These are phyloP conservation scores for Anser cygnoides DNA, from an alignment of 2,113 vertebrate species.

Conservation along the genomic window DNA sequence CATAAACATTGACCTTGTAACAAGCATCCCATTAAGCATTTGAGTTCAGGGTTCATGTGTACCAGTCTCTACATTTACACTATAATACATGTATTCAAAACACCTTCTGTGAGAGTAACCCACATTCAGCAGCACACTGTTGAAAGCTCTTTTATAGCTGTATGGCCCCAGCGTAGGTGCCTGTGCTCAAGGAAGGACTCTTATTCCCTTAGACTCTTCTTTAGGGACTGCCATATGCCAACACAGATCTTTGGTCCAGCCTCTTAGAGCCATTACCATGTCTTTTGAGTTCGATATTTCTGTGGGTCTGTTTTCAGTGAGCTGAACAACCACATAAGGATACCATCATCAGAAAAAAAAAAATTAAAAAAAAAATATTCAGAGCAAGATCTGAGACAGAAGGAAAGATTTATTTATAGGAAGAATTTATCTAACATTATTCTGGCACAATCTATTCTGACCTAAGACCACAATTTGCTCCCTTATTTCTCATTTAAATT, in stretches of 20 bases:
- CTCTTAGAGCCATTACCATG: neutral
- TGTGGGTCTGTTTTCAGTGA: neutral
- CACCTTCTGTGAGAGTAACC: accelerated
- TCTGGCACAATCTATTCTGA: neutral
- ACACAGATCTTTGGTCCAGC: accelerated
- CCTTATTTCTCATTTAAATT: neutral
- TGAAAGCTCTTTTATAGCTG: neutral
- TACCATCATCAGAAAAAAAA: neutral
- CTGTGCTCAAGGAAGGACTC: neutral
- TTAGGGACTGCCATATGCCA: accelerated
- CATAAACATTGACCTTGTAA: neutral
- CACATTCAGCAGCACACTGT: neutral
- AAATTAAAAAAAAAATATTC: too few species aligned
- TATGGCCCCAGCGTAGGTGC: accelerated
- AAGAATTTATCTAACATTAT: neutral
- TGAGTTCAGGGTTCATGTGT: neutral
- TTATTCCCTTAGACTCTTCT: neutral
- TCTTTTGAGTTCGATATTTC: neutral
- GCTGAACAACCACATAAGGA: neutral
- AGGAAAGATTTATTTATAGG: too few species aligned
- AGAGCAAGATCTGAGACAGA: too few species aligned
- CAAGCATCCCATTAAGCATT: neutral
- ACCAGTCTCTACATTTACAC: neutral
- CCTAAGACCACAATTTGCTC: neutral
- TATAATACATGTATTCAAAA: neutral